Conservation (phyloP, 2,113 vertebrate genomes). For the Mellivora capensis region DNA sequence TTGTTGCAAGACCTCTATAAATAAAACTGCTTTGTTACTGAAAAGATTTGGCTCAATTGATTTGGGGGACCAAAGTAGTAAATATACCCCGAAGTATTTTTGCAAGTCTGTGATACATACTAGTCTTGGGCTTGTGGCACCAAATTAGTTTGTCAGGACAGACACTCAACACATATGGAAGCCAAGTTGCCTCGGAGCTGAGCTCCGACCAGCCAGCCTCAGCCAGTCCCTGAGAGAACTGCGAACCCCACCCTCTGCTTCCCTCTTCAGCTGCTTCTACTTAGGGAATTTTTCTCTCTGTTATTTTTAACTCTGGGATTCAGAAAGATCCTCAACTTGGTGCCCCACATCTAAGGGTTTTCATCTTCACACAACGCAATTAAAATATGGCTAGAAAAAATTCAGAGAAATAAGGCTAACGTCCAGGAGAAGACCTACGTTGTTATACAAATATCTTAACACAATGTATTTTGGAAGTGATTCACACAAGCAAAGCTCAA, state of each 20-base stretch:
- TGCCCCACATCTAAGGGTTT: background rate
- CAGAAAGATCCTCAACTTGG: background rate
- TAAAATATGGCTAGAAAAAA: background rate
- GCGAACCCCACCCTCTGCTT: background rate
- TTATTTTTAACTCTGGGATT: constrained; percentile 40
- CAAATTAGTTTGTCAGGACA: background rate
- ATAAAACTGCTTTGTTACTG: constrained; percentile 10
- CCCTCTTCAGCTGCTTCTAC: background rate
- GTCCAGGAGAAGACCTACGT: background rate
- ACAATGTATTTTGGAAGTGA: background rate
- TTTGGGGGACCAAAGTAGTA: background rate
- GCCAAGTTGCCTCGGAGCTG: background rate
- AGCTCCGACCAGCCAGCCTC: background rate
- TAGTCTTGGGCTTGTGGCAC: background rate
- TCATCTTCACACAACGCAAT: background rate
- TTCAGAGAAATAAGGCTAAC: background rate
- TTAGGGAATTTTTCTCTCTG: background rate
- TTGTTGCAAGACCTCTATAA: constrained; percentile 29
- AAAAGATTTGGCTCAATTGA: constrained; percentile 39
- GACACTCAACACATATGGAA: background rate
- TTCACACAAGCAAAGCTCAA: background rate
- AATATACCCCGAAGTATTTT: constrained; percentile 7
- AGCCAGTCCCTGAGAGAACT: background rate
- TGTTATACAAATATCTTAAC: background rate
- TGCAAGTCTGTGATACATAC: background rate